Base-by-base conservation (phyloP, 2,113 vertebrate species). In the Piaya cayana region DNA sequence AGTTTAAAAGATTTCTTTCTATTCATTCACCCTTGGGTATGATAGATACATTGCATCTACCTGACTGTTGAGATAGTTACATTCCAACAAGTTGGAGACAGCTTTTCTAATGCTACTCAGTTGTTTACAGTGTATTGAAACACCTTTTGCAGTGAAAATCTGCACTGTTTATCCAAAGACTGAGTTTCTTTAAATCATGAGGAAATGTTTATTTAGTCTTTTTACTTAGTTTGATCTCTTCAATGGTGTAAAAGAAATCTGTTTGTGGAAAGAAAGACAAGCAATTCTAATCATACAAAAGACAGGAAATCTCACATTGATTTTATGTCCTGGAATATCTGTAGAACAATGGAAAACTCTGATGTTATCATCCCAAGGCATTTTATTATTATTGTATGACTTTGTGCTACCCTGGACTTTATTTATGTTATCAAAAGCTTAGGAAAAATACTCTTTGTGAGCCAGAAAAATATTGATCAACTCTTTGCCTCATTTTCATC, bases 301-400 rank as follows among this genome's bases (percentile, higher is more conserved):
- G 37, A 75, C 64, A 79, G 88, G 83, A 94, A 96, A 88, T 84
- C 32, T 75, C 65, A 68, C 49, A 68, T 23, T 78, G 36, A 64
- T 83, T 94, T 71, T 95, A 82, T 86, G 9, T 77, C 49, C 83
- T 84, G 72, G 83, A 89, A 60, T 79, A 83, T 67, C 47, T 88
- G 26, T 25, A 13, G 32, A 96, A 93, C 83, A 95, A 94, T 78
- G 36, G 74, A 91, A 86, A 85, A 89, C 39, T 30, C n/a, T 56
- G 83, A 78, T 75, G 19, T 86, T 81, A 71, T 91, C 36, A 59
- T 76, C 53, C 64, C 60, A 81, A 79, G 26, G 16, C 43, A 75
- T 83, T 83, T 86, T 86, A 63, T 58, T 88, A 78, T 84, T 86
- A 78, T 49, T 58, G 34, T 75, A 56, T 84, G 80, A 67, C 37